Evolutionary conservation across 2,113 vertebrate genomes (phyloP).

Genomic region (Phoenicopterus ruber): DNA sequence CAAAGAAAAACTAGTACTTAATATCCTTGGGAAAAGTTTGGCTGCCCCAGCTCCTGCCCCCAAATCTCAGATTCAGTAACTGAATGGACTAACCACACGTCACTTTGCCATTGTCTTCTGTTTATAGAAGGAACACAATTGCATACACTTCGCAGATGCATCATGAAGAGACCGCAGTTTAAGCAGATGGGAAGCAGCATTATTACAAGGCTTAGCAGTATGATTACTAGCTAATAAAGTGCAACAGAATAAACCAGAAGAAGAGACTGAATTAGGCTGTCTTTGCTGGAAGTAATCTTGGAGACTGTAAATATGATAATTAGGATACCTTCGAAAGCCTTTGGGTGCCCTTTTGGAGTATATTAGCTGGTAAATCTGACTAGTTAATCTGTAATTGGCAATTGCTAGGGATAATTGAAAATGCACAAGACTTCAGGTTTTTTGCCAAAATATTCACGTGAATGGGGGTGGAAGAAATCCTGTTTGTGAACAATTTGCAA

Average conservation of each 20-base stretch:
- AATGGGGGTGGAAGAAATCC: not conserved
- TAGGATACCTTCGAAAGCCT: not conserved
- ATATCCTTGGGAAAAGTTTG: not conserved
- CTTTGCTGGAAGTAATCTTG: not conserved
- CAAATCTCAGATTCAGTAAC: not conserved
- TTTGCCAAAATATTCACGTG: not conserved
- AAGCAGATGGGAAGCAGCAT: not conserved
- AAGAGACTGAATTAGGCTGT: not conserved
- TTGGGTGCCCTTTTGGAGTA: not conserved
- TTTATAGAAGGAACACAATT: not conserved
- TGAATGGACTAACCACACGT: not conserved
- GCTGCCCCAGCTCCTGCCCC: not conserved
- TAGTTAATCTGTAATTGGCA: not conserved
- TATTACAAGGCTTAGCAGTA: not conserved
- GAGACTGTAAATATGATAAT: not conserved
- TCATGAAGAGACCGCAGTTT: not conserved
- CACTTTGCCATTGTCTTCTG: not conserved
- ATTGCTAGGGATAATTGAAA: not conserved
- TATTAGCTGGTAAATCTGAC: not conserved
- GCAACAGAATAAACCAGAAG: not conserved
- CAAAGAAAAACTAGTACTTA: not conserved
- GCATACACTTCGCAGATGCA: not conserved
- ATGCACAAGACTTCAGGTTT: not conserved
- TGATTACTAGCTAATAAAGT: not conserved
- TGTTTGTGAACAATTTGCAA: not conserved